Conservation (phyloP, 2,888 invertebrate species). For the Smittia aterrima region DNA sequence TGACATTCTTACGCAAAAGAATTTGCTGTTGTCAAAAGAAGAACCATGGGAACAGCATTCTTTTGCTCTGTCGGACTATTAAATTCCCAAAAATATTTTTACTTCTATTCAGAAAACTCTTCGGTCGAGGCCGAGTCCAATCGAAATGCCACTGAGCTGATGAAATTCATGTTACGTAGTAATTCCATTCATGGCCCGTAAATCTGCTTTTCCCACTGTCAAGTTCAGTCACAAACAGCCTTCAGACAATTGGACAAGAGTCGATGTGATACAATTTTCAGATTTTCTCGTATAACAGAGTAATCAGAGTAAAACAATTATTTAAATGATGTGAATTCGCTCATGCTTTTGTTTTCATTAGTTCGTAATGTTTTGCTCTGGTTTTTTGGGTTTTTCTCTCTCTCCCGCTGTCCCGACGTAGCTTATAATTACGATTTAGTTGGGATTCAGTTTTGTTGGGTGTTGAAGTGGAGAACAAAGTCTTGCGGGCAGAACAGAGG, state of each 20-base stretch:
- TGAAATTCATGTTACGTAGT: neutral
- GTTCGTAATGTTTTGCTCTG: neutral
- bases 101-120: too few species aligned
- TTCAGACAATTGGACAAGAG: neutral
- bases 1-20: too few species aligned
- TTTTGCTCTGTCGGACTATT: too few species aligned
- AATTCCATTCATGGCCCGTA: neutral
- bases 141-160: neutral
- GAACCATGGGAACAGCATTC: too few species aligned
- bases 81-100: too few species aligned
- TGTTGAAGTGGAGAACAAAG: too few species aligned
- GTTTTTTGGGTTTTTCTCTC: neutral
- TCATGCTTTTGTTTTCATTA: constrained; percentile 20
- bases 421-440: too few species aligned
- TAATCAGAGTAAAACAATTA: constrained; percentile 35
- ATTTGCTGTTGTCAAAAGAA: too few species aligned
- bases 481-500: too few species aligned
- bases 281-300: constrained; percentile 16
- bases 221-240: neutral
- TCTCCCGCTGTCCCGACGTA: too few species aligned
- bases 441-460: too few species aligned
- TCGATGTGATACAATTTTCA: neutral
- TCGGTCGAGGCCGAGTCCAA: too few species aligned
- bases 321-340: constrained; percentile 33
- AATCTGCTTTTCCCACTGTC: constrained; percentile 9